phyloP scores from a whole-genome alignment of 2,797 vertebrate genomes.

The Chanos chanos region DNA sequence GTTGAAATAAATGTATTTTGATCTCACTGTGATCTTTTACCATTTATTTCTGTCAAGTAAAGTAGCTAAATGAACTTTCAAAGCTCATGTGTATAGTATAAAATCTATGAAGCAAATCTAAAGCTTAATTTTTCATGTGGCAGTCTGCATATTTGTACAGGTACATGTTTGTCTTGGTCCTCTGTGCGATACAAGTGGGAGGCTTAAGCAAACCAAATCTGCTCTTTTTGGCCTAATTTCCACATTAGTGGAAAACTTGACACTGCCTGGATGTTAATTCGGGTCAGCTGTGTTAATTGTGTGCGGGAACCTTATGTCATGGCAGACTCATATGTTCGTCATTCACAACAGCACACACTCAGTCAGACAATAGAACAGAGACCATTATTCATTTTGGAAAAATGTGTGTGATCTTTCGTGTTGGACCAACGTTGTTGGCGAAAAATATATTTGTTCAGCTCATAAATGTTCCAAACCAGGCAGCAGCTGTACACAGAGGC shows the following conservation, averaged over 20 bases:
- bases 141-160: constrained; percentile 2
- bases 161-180: background rate
- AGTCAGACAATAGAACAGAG: constrained; percentile 32
- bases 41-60: no score
- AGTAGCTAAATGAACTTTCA: no score
- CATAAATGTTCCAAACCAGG: constrained; percentile 37
- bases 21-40: no score
- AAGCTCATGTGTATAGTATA: no score
- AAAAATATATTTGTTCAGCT: constrained; percentile 31
- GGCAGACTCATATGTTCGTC: constrained; percentile 39
- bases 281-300: constrained; percentile 52
- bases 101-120: no score
- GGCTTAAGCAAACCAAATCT: constrained; percentile 24
- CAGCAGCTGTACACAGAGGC: constrained; percentile 3
- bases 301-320: constrained; percentile 45
- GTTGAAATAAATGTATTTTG: no score
- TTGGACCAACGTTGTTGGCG: constrained; percentile 23
- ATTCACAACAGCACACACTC: constrained; percentile 43
- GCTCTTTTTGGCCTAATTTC: constrained; percentile 34
- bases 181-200: background rate
- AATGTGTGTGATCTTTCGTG: constrained; percentile 41
- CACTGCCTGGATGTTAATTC: constrained; percentile 48
- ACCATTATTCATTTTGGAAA: constrained; percentile 34
- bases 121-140: no score
- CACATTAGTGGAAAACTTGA: constrained; percentile 26